Percentiles rank a stretch among this genome's conserved stretches.
Conservation (phyloP, 2,113 vertebrate species). For the Oreotrochilus melanogaster region DNA sequence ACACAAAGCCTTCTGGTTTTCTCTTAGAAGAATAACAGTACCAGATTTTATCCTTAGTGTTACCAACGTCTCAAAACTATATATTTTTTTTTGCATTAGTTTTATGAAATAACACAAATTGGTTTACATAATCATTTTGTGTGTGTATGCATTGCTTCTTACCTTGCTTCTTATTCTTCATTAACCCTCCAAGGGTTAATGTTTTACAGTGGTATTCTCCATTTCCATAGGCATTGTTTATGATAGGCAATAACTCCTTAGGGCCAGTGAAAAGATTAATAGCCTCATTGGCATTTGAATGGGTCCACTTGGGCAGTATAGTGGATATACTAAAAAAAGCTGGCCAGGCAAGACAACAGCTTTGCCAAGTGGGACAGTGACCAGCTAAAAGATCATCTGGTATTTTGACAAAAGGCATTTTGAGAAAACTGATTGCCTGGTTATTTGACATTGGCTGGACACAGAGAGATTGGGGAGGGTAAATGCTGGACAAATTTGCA, state of each 20-base stretch:
- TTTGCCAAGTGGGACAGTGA: neutral
- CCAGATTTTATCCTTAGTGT: neutral
- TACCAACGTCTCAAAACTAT: neutral
- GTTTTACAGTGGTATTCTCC: neutral
- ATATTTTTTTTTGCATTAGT: neutral
- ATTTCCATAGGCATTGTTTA: neutral
- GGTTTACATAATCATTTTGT: neutral
- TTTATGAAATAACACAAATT: neutral
- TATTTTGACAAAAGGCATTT: neutral
- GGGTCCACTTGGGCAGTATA: neutral
- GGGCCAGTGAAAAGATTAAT: neutral
- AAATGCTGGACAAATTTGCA: neutral
- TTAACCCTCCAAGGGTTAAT: neutral
- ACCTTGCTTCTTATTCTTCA: neutral
- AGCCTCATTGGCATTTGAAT: neutral
- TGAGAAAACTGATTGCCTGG: neutral
- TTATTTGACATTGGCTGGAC: neutral
- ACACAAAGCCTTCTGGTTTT: neutral
- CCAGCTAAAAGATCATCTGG: neutral
- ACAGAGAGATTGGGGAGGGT: neutral
- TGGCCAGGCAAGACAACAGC: neutral
- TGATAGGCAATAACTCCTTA: neutral
- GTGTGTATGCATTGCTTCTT: fast-evolving
- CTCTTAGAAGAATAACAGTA: neutral
- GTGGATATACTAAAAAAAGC: neutral